Percentiles rank a stretch among this genome's conserved stretches.
phyloP scores from a whole-genome alignment of 2,113 vertebrate genomes.

The Coregonus clupeaformis region DNA sequence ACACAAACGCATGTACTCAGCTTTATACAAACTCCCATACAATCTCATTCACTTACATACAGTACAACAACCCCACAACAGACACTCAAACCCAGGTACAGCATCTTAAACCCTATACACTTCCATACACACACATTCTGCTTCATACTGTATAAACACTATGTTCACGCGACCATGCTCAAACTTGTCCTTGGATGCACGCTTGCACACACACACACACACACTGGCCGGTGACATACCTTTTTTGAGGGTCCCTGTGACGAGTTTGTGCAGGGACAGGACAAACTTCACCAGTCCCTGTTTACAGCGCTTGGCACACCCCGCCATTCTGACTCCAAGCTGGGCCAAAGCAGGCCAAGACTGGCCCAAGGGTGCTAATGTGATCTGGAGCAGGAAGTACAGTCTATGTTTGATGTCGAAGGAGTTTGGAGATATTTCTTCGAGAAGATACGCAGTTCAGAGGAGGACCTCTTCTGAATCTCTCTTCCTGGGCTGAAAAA shows the following conservation, averaged over 20 bases:
- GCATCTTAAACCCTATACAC: background rate
- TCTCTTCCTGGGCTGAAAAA: conserved; percentile 25
- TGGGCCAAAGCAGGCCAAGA: conserved; percentile 18
- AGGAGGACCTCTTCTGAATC: background rate
- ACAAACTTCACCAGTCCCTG: conserved; percentile 87
- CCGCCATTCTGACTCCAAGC: conserved; percentile 75
- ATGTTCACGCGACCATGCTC: background rate
- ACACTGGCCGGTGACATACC: conserved; percentile 69
- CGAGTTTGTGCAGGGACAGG: conserved; percentile 82
- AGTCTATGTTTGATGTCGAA: background rate
- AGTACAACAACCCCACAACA: background rate
- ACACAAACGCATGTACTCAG: too few relatives aligned
- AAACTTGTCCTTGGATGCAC: background rate
- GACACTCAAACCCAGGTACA: background rate
- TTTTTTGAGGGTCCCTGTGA: conserved; percentile 90
- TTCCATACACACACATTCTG: too few relatives aligned
- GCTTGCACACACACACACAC: background rate
- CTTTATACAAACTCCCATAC: background rate
- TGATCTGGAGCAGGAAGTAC: background rate
- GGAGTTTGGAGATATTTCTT: background rate
- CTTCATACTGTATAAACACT: background rate
- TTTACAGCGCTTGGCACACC: conserved; percentile 86
- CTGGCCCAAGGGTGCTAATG: background rate
- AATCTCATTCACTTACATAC: background rate
- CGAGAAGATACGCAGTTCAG: background rate